These are phyloP conservation scores for Whitmania pigra DNA, from an alignment of 1,140 invertebrate species.

Conservation along the genomic window DNA sequence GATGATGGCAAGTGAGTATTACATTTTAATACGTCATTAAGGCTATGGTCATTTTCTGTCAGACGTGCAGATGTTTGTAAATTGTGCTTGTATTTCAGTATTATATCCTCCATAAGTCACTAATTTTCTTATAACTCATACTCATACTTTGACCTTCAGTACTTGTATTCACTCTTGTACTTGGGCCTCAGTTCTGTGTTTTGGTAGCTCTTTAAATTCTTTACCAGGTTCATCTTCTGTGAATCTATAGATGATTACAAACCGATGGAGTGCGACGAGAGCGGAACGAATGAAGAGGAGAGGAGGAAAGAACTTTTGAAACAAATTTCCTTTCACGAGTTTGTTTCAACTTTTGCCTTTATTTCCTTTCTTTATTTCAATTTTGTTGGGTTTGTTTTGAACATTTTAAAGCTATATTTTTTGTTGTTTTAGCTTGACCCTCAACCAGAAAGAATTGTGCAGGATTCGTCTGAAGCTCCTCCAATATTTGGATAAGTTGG, in stretches of 20 bases:
- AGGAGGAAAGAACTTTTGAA: conserved; percentile 27
- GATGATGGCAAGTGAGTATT: conserved; percentile 38
- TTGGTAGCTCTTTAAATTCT: neutral
- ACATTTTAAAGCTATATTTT: neutral
- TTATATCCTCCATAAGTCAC: no score
- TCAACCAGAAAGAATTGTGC: conserved; percentile 51
- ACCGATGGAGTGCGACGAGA: conserved; percentile 27
- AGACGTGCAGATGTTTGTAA: no score
- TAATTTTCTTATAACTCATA: no score
- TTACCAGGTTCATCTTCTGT: conserved; percentile 36
- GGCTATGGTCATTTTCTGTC: no score
- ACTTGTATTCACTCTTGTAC: neutral
- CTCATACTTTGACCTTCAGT: no score
- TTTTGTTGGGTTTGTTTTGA: no score
- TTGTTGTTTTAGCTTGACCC: conserved; percentile 38
- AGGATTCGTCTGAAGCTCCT: conserved; percentile 49
- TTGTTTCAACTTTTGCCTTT: conserved; percentile 13
- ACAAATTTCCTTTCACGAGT: conserved; percentile 32
- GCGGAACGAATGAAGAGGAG: conserved; percentile 28
- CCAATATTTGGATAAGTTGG: conserved; percentile 52
- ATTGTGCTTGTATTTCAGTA: no score
- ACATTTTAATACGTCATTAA: no score
- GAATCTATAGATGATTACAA: conserved; percentile 31
- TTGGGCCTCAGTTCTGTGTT: no score
- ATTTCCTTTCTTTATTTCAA: neutral